Conservation (phyloP, 2,113 vertebrate genomes). For the Stictonetta naevosa region DNA sequence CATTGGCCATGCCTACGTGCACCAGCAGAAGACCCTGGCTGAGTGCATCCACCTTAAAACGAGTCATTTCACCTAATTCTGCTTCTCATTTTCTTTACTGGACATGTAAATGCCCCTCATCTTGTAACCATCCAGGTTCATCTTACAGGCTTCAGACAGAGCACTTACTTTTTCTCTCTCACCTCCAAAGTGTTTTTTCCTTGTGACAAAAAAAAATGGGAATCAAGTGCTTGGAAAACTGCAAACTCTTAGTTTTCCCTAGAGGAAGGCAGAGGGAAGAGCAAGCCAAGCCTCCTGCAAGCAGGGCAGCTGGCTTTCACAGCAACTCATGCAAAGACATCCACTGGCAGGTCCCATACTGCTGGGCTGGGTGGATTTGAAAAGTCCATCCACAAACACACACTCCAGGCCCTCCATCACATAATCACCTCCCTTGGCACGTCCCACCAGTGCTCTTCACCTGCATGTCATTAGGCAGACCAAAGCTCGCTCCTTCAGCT, state of each 20-base stretch:
- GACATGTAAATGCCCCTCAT: neutral
- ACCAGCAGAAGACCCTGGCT: slow-evolving; percentile 4
- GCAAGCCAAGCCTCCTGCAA: neutral
- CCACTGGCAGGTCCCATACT: neutral
- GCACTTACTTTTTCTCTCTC: neutral
- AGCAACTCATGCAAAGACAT: neutral
- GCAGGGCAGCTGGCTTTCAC: neutral
- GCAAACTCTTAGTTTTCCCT: neutral
- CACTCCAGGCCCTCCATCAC: neutral
- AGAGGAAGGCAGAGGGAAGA: neutral
- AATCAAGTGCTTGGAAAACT: neutral
- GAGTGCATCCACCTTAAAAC: neutral
- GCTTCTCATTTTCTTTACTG: neutral
- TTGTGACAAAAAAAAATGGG: neutral
- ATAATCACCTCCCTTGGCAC: neutral
- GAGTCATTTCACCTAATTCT: neutral
- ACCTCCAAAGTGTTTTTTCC: neutral
- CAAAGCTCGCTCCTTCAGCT: neutral
- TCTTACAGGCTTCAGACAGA: neutral
- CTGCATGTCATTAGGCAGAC: neutral
- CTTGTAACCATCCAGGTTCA: neutral
- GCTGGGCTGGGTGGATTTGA: neutral
- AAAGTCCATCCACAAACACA: neutral
- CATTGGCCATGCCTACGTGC: neutral
- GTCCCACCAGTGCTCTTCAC: neutral